These are phyloP conservation scores for Stegodyphus dumicola DNA, from an alignment of 1,140 invertebrate genomes.

Conservation along the genomic window DNA sequence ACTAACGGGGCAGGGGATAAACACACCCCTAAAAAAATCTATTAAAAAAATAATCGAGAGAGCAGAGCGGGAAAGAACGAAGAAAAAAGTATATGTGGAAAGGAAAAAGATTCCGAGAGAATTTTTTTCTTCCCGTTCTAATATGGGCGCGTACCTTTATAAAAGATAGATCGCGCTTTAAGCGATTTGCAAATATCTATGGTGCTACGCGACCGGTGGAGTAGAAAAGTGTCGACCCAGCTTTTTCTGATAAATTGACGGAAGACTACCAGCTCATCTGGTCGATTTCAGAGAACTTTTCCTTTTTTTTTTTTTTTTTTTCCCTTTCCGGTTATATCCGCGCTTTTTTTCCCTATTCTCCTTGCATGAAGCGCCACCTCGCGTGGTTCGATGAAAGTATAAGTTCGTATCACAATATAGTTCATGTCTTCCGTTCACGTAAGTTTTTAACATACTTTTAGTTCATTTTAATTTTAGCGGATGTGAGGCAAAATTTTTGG, in stretches of 20 bases:
- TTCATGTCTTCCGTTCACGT: no score
- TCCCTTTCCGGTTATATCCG: background rate
- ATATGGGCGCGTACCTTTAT: slow-evolving; percentile 53
- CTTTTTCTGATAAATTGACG: slow-evolving; percentile 61
- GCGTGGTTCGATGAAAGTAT: background rate
- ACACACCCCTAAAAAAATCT: slow-evolving; percentile 40
- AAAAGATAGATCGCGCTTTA: slow-evolving; percentile 60
- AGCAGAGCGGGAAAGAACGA: slow-evolving; percentile 8
- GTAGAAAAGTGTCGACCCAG: slow-evolving; percentile 60
- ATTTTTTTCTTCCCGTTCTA: slow-evolving; percentile 27
- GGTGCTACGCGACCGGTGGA: slow-evolving; percentile 23
- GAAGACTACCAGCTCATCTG: slow-evolving; percentile 31
- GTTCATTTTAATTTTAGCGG: no score
- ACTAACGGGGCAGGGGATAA: slow-evolving; percentile 5
- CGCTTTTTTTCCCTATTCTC: slow-evolving; percentile 8
- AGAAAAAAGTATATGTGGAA: slow-evolving; percentile 16
- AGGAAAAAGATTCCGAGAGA: background rate
- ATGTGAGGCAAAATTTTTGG: no score
- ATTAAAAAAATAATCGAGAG: slow-evolving; percentile 37
- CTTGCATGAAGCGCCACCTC: slow-evolving; percentile 35
- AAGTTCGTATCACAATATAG: background rate
- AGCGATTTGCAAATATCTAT: slow-evolving; percentile 62
- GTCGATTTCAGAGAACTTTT: slow-evolving; percentile 41
- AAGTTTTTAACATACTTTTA: no score
- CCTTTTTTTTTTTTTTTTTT: background rate